phyloP scores from a whole-genome alignment of 2,888 invertebrate species.

The Neoscelio sp. region DNA sequence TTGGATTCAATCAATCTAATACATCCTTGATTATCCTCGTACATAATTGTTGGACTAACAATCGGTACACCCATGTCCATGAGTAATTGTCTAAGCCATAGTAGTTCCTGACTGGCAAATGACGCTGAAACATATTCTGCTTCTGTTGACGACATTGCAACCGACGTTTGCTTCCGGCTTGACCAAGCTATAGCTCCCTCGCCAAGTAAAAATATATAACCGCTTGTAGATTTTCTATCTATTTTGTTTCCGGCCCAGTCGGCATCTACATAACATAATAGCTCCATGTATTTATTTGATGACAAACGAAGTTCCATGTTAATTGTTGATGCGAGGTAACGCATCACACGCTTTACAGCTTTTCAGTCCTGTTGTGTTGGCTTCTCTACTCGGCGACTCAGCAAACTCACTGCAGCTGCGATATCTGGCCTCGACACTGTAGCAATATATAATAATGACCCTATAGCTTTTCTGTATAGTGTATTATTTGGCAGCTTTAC shows the following conservation, averaged over 20 bases:
- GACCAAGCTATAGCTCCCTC: constrained; percentile 36
- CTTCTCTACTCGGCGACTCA: constrained; percentile 5
- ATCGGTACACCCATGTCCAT: not conserved
- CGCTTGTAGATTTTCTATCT: constrained; percentile 41
- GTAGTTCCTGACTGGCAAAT: not conserved
- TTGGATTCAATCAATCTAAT: constrained; percentile 4
- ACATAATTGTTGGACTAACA: constrained; percentile 2
- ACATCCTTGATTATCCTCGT: no score
- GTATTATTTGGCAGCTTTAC: not conserved
- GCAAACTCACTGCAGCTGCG: constrained; percentile 19
- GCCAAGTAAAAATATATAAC: constrained; percentile 32
- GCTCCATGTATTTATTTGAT: not conserved
- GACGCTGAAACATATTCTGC: not conserved
- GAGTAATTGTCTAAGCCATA: not conserved
- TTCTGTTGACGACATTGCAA: constrained; percentile 16
- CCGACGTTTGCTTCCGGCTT: constrained; percentile 45
- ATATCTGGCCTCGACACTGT: constrained; percentile 49
- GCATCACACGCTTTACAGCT: constrained; percentile 48
- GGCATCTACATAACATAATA: constrained; percentile 72
- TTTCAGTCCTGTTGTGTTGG: constrained; percentile 37
- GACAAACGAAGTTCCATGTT: not conserved
- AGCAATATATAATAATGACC: constrained; percentile 44
- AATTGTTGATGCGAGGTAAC: no score
- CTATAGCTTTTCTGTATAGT: constrained; percentile 30
- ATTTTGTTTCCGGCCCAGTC: constrained; percentile 76